Base-by-base conservation (phyloP, 1,140 invertebrate genomes). In the Zaprionus tsacasi region DNA sequence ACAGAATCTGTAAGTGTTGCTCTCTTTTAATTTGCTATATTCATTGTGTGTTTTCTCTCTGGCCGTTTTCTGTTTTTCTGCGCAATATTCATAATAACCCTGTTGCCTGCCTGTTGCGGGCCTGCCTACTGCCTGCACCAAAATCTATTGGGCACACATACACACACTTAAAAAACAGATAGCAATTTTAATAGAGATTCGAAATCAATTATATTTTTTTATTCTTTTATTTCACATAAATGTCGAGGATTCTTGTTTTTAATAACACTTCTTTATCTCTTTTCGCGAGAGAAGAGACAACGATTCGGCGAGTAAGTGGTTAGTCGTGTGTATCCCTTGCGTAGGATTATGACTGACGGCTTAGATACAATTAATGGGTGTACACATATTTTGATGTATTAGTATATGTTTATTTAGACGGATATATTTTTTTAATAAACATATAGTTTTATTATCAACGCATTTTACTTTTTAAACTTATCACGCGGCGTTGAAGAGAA, bases 101-200 rank as follows among this genome's bases (percentile, higher is more conserved):
- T 76, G 69, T 76, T 72, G 64, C 64, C 69, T 76, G 78, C 73
- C 78, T 80, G 78, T 81, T 80, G 78, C 79, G 61, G 68, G 63
- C n/a, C 13, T 55, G 27, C 27, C 27, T 30, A 3, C 27, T 30
- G 27, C 27, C 27, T 13, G 8, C 35, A 45, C 8, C 27, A 15
- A 33, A 70, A 59, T 40, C 17, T 10, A 25, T 35, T 55, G 33
- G 15, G 70, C 35, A 57, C 52, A 52, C 12, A 27, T 8, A 48
- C 38, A 43, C 40, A 35, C 33, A 35, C 33, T 35, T 35, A 2
- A 35, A 8, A 33, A 33, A 5, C 5, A 35, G 7, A 35, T 2
- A 35, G 33, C 7, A 10, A 35, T 35, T 35, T 35, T 1, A 35
- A 35, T 35, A 35, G 6, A 35, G 33, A 35, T 35, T 35, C 7